phyloP scores from a whole-genome alignment of 64 coral and sea anemone genomes.

The Platygyra sinensis region DNA sequence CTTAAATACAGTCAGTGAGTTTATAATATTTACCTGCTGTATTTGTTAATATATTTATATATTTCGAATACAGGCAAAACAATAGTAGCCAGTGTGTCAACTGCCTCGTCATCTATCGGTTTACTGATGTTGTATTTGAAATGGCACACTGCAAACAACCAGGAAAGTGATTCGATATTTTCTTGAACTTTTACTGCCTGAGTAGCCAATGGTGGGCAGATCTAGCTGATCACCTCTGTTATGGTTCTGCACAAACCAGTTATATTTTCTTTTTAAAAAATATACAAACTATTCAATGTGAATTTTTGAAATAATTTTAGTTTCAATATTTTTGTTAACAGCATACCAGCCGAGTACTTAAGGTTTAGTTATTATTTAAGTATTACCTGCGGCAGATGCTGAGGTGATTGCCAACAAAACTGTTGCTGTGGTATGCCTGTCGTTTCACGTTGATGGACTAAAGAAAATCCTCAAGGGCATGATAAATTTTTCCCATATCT shows the following conservation, averaged over 20 bases:
- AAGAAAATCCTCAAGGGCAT: background rate
- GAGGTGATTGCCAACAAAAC: background rate
- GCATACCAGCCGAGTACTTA: no score
- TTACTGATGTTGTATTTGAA: no score
- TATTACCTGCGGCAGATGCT: background rate
- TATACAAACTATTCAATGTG: background rate
- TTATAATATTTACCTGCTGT: no score
- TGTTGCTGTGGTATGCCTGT: background rate
- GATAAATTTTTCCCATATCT: background rate
- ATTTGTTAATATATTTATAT: no score
- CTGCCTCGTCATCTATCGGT: no score
- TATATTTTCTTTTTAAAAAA: background rate
- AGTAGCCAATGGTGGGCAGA: background rate
- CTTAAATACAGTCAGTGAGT: no score
- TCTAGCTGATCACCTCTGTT: background rate
- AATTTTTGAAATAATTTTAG: background rate
- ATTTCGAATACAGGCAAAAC: no score
- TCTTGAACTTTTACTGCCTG: background rate
- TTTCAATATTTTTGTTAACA: no score
- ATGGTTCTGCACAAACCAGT: background rate
- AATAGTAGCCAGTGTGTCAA: no score
- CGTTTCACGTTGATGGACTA: constrained; percentile 6
- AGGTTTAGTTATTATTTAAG: background rate
- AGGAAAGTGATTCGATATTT: no score
- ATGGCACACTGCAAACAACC: no score